Conservation (phyloP, 2,797 vertebrate species). For the Halcyon smyrnensis region DNA sequence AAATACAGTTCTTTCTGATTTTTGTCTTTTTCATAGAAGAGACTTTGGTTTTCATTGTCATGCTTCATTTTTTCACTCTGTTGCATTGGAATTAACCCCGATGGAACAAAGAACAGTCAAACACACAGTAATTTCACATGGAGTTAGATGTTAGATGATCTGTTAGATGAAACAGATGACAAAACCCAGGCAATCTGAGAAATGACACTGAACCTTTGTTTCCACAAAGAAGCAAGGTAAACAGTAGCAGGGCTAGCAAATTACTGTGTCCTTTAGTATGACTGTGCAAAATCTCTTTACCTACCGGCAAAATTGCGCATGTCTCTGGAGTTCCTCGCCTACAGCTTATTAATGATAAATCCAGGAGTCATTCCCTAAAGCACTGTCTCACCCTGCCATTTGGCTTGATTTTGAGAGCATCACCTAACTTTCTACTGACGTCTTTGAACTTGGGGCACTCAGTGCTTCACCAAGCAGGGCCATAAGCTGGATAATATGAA, state of each 20-base stretch:
- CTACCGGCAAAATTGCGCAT: not conserved
- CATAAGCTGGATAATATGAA: not conserved
- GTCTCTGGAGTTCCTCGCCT: not conserved
- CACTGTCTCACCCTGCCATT: not conserved
- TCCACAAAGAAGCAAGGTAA: not conserved
- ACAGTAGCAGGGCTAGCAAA: not conserved
- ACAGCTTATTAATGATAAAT: not conserved
- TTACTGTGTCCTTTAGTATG: not conserved
- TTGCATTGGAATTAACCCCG: not conserved
- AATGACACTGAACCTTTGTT: not conserved
- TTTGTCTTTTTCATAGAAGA: not conserved
- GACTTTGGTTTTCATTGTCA: not conserved
- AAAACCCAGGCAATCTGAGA: not conserved
- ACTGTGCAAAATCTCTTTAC: slow-evolving; percentile 21
- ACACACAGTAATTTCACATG: not conserved
- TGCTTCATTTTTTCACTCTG: not conserved
- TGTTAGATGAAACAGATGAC: not conserved
- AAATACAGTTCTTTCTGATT: not conserved
- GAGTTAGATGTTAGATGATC: no score
- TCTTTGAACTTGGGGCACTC: not conserved
- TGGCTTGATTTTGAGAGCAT: not conserved
- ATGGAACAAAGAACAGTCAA: not conserved
- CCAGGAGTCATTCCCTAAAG: not conserved
- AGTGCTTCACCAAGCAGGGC: not conserved
- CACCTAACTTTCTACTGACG: not conserved